Percentiles rank a stretch among this genome's conserved stretches.
Conservation (phyloP, 2,797 vertebrate genomes). For the Heteromormyrus szaboi region DNA sequence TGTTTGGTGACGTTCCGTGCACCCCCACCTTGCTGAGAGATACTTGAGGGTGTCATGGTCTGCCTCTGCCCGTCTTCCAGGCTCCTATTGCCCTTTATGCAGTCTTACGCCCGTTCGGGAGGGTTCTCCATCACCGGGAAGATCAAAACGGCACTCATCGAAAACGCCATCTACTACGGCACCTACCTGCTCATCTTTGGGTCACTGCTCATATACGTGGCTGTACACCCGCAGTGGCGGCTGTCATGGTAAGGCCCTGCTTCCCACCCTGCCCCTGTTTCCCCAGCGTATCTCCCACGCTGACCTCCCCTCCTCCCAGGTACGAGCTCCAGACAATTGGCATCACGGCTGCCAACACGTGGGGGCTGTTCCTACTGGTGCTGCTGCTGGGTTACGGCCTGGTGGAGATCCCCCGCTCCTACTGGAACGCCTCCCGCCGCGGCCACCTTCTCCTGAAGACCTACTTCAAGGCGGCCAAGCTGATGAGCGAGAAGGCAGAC, state of each 20-base stretch:
- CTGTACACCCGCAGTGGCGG: conserved; percentile 78
- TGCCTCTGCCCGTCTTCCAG: conserved; percentile 49
- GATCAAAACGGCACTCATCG: conserved; percentile 91
- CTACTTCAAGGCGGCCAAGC: conserved; percentile 92
- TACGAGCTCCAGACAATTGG: conserved; percentile 90
- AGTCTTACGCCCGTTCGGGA: conserved; percentile 92
- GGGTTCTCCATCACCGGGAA: conserved; percentile 94
- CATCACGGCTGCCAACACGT: conserved; percentile 94
- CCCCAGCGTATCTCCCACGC: background rate
- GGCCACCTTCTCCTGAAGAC: conserved; percentile 89
- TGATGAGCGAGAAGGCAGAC: conserved; percentile 95
- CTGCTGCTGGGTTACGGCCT: conserved; percentile 87
- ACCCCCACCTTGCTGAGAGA: background rate
- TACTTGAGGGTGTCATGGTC: background rate
- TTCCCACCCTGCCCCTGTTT: background rate
- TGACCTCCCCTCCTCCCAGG: conserved; percentile 53
- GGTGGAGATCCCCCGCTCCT: conserved; percentile 92
- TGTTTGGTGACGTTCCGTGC: background rate
- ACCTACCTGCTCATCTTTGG: conserved; percentile 95
- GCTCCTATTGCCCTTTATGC: conserved; percentile 96
- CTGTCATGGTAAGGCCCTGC: conserved; percentile 77
- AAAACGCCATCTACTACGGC: conserved; percentile 95
- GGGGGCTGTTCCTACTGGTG: conserved; percentile 93
- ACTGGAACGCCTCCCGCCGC: conserved; percentile 84
- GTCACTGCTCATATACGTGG: conserved; percentile 93